A percentile compares a stretch with the other conserved stretches of the same genome.
These are phyloP conservation scores for Eledona agricola DNA, from an alignment of 2,888 invertebrate species.

Conservation along the genomic window DNA sequence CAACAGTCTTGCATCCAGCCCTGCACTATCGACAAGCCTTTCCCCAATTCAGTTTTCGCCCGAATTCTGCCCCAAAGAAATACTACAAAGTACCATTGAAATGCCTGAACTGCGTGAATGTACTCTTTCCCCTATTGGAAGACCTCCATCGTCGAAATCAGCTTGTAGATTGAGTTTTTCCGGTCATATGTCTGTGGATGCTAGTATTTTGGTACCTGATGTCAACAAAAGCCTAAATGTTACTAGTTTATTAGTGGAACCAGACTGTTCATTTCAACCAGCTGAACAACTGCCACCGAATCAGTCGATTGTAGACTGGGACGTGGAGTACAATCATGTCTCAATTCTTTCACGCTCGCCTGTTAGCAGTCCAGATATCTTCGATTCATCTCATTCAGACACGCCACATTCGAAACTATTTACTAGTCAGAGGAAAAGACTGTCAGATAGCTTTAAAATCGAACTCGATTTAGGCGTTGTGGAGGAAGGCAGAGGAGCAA, in stretches of 20 bases:
- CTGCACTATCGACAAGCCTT: conserved; percentile 48
- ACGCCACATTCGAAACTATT: conserved; percentile 59
- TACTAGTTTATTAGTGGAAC: conserved; percentile 6
- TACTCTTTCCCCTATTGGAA: conserved; percentile 51
- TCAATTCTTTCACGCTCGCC: conserved; percentile 47
- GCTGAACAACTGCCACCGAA: conserved; percentile 36
- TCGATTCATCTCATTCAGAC: conserved; percentile 55
- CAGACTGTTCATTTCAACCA: conserved; percentile 22
- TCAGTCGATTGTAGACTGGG: conserved; percentile 57
- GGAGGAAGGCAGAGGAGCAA: conserved; percentile 32
- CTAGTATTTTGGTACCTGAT: conserved; percentile 54
- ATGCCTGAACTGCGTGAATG: conserved; percentile 48
- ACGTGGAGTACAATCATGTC: conserved; percentile 58
- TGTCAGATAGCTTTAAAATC: conserved; percentile 59
- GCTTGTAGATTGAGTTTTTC: conserved; percentile 62
- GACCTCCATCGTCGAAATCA: conserved; percentile 58
- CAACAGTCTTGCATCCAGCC: conserved; percentile 42
- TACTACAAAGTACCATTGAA: conserved; percentile 38
- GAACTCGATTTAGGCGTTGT: conserved; percentile 40
- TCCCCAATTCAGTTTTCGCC: conserved; percentile 53
- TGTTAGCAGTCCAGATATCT: conserved; percentile 44
- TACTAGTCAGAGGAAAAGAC: conserved; percentile 58
- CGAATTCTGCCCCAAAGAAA: conserved; percentile 24
- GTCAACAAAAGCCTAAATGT: conserved; percentile 53
- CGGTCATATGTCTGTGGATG: conserved; percentile 47